Conservation (phyloP, 2,113 vertebrate genomes). For the Mustela lutreola region DNA sequence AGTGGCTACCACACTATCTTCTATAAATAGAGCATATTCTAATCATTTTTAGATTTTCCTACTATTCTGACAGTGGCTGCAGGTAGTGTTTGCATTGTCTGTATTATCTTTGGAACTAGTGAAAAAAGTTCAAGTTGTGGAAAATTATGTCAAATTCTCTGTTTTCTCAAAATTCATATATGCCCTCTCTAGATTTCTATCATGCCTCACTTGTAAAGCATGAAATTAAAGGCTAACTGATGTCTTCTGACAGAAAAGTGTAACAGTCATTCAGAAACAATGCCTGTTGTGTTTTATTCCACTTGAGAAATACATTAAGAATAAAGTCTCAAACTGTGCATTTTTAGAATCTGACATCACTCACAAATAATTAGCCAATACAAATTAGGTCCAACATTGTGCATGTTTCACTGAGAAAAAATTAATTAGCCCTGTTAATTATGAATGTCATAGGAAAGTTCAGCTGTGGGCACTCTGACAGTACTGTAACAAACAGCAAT, state of each 20-base stretch:
- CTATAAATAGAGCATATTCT: background rate
- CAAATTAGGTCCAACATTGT: slow-evolving; percentile 51
- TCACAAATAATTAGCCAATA: slow-evolving; percentile 52
- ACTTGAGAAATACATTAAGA: slow-evolving; percentile 3
- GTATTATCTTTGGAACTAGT: slow-evolving; percentile 11
- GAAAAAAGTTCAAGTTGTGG: slow-evolving; percentile 35
- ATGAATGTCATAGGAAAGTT: background rate
- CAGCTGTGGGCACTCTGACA: background rate
- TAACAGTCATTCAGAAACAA: slow-evolving; percentile 13
- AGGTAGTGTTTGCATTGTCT: background rate
- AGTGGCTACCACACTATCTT: background rate
- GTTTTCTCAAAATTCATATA: background rate
- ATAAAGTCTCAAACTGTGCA: slow-evolving; percentile 17
- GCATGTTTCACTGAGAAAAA: slow-evolving; percentile 43
- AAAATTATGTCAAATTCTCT: slow-evolving; percentile 48
- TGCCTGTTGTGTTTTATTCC: background rate
- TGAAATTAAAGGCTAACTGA: slow-evolving; percentile 40
- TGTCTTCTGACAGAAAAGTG: background rate
- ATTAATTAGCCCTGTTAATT: background rate
- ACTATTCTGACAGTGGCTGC: background rate
- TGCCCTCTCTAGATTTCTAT: background rate
- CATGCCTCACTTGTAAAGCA: slow-evolving; percentile 42
- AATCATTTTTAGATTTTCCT: background rate
- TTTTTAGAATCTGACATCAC: slow-evolving; percentile 43
- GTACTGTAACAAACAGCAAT: background rate